Conservation (phyloP, 2,113 vertebrate genomes). For the Bubalus kerabau region DNA sequence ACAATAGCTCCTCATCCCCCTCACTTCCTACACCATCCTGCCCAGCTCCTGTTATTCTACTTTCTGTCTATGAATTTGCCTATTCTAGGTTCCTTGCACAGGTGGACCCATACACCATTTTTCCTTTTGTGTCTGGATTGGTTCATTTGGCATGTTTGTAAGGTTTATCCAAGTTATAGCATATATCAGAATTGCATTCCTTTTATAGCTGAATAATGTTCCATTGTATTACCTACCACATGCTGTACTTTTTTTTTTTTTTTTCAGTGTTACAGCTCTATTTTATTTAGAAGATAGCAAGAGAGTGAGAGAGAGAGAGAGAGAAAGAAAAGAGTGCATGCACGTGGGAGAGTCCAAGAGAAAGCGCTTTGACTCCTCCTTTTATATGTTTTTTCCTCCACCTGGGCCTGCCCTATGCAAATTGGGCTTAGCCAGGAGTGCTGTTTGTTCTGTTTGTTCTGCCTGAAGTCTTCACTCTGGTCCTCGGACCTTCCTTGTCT, state of each 20-base stretch:
- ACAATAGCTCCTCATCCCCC: background rate
- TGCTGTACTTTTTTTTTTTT: background rate
- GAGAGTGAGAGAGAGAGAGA: no score
- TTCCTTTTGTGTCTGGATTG: background rate
- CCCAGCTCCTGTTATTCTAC: background rate
- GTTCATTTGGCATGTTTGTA: background rate
- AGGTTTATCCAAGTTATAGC: background rate
- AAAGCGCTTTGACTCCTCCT: no score
- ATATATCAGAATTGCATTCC: background rate
- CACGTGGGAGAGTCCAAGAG: no score
- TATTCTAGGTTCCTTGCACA: background rate
- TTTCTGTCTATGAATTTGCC: background rate
- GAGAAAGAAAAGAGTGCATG: no score
- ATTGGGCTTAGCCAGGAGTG: no score
- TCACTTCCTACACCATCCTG: background rate
- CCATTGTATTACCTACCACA: background rate
- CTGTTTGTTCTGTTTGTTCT: no score
- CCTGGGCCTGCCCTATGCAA: no score
- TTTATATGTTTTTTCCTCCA: no score
- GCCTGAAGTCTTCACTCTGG: no score
- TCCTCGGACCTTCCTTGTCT: no score
- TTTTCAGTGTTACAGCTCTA: no score
- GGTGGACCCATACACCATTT: background rate
- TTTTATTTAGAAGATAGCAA: no score
- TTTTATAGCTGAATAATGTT: background rate